Evolutionary conservation across 2,113 vertebrate species (phyloP).

Genomic region (Ginglymostoma cirratum): DNA sequence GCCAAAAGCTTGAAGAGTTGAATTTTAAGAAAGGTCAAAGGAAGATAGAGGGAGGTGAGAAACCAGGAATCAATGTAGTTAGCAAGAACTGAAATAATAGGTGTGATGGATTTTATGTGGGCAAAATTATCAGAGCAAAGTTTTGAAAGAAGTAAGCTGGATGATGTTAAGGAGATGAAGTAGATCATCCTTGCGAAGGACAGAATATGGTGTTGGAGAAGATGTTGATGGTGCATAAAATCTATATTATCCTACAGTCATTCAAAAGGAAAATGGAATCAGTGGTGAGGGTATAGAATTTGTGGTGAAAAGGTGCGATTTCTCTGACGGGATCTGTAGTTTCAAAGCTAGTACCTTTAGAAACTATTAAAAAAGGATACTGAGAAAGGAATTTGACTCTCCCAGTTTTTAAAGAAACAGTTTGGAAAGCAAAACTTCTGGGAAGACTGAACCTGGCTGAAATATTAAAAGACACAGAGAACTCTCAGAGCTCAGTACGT

Average conservation of each 20-base stretch:
- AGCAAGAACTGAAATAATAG: slow-evolving; percentile 10
- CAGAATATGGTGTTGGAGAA: neutral
- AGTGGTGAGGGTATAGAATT: neutral
- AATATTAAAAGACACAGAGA: too few species aligned
- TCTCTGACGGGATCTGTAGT: too few species aligned
- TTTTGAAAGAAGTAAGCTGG: neutral
- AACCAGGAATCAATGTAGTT: neutral
- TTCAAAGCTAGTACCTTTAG: too few species aligned
- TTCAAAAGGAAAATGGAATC: neutral
- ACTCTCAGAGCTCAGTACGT: too few species aligned
- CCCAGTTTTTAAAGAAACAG: too few species aligned
- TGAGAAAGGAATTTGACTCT: too few species aligned
- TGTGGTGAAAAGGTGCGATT: neutral
- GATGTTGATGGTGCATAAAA: neutral
- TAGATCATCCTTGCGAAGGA: neutral
- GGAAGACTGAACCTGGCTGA: too few species aligned
- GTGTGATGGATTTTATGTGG: neutral
- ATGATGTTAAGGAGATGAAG: neutral
- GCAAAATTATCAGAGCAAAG: neutral
- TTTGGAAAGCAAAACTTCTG: too few species aligned
- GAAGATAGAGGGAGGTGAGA: neutral
- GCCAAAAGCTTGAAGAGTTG: neutral
- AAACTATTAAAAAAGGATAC: too few species aligned
- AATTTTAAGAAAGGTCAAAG: neutral
- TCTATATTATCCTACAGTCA: neutral